phyloP scores from a whole-genome alignment of 2,888 invertebrate genomes.

The Gibbula magus region DNA sequence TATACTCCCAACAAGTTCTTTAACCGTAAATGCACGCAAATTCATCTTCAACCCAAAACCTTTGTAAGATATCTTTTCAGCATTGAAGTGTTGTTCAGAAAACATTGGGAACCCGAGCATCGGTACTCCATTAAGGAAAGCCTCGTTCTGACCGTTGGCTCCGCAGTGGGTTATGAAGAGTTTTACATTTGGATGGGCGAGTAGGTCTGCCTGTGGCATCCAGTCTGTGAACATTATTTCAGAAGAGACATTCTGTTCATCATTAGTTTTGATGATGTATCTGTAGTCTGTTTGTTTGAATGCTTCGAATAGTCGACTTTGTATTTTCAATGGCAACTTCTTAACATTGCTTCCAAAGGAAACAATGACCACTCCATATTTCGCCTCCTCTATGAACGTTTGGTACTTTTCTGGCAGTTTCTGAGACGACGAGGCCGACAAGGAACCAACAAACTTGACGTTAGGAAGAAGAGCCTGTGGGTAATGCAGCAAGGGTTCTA shows the following conservation, averaged over 20 bases:
- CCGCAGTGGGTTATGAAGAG: constrained; percentile 61
- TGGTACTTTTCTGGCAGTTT: constrained; percentile 37
- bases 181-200: constrained; percentile 50
- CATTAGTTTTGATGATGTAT: constrained; percentile 33
- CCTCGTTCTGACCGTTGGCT: constrained; percentile 54
- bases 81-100: constrained; percentile 51
- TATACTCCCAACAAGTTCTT: constrained; percentile 38
- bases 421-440: constrained; percentile 32
- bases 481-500: constrained; percentile 45
- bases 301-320: constrained; percentile 35
- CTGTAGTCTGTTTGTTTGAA: constrained; percentile 38
- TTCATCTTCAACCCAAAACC: constrained; percentile 49
- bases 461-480: constrained; percentile 45
- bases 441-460: constrained; percentile 40
- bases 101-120: constrained; percentile 51
- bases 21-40: constrained; percentile 31
- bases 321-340: constrained; percentile 33
- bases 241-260: not conserved
- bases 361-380: constrained; percentile 48
- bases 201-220: constrained; percentile 57
- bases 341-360: constrained; percentile 48
- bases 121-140: constrained; percentile 58
- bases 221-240: constrained; percentile 43
- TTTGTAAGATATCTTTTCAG: constrained; percentile 38
- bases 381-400: constrained; percentile 41